Evolutionary conservation across 2,797 vertebrate genomes (phyloP), one percentile per base, ranked within the genome.

Genomic region (Lates japonicus): DNA sequence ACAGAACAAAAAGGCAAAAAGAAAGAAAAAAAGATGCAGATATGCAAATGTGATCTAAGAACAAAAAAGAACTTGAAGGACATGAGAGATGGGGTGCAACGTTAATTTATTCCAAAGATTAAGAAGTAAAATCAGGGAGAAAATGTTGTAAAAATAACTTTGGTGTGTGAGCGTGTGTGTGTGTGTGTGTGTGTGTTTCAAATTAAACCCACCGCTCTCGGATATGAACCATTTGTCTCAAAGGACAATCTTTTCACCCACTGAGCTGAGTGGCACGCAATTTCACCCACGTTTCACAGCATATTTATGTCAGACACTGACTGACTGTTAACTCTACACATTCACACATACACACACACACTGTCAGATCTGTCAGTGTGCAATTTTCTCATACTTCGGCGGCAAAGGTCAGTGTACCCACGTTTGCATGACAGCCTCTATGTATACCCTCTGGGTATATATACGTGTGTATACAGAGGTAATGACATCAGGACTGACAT

Each of bases 401-500:
- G 68, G 52, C 72, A 88, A 82, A 87, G 87, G 83, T 90, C 85
- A 78, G 49, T 0, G 1, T 52, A 60, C 37, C 31, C 63, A 83
- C 13, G 42, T 80, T 81, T 78, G 57, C 1, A 17, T 55, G 60
- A 79, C 65, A 77, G 70, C 68, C 62, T 81, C 75, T 62, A 46
- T 87, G 61, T 69, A 78, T 22, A 29, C 61, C 77, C 57, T 67
- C 13, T 0, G 62, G 44, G 46, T 60, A 55, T 64, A 57, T 37
- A 44, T 3, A 60, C 61, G 63, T 79, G 59, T 70, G 74, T 83
- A 10, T 70, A 22, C 51, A 35, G 64, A 80, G 74, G 33, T 89
- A 90, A 90, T 90, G 90, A 93, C 90, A 88, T 86, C 51, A 82
- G 67, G 84, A 90, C 83, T 92, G 93, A 93, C 93, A 94, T 78